Evolutionary conservation across 2,888 invertebrate genomes (phyloP).

Genomic region (Athalia rosae): DNA sequence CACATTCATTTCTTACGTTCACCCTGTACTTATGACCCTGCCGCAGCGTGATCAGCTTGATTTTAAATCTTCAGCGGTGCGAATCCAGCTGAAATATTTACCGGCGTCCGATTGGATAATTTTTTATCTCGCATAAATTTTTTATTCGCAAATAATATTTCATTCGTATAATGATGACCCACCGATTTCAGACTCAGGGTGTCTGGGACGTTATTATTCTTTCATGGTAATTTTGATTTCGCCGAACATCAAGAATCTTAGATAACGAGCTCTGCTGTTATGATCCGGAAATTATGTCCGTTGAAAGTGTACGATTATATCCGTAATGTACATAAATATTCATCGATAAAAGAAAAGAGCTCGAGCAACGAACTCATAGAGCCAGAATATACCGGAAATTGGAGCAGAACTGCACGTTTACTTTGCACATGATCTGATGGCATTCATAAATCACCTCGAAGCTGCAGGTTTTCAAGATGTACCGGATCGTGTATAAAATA

Average conservation of each 20-base stretch:
- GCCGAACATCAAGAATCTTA: not conserved
- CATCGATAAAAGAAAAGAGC: too few relatives aligned
- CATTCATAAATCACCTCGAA: too few relatives aligned
- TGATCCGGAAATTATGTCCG: not conserved
- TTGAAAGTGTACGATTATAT: not conserved
- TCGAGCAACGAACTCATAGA: not conserved
- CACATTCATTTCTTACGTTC: not conserved
- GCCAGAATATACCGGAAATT: not conserved
- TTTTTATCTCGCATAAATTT: too few relatives aligned
- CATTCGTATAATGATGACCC: not conserved
- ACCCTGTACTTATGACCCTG: not conserved
- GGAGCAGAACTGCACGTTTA: not conserved
- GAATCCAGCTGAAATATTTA: slow-evolving; percentile 21
- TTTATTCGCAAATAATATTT: too few relatives aligned
- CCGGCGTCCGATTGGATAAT: not conserved
- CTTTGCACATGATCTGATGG: not conserved
- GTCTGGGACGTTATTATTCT: slow-evolving; percentile 3
- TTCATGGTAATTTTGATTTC: not conserved
- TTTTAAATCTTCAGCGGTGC: slow-evolving; percentile 2
- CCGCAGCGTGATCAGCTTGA: not conserved
- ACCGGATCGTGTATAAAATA: too few relatives aligned
- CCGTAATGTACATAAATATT: too few relatives aligned
- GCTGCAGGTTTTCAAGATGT: too few relatives aligned
- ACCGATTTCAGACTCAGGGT: not conserved
- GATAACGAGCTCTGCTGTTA: slow-evolving; percentile 16